Percentiles rank a stretch among this genome's conserved stretches.
phyloP scores from a whole-genome alignment of 1,140 invertebrate genomes.

The Globodera rostochiensis region DNA sequence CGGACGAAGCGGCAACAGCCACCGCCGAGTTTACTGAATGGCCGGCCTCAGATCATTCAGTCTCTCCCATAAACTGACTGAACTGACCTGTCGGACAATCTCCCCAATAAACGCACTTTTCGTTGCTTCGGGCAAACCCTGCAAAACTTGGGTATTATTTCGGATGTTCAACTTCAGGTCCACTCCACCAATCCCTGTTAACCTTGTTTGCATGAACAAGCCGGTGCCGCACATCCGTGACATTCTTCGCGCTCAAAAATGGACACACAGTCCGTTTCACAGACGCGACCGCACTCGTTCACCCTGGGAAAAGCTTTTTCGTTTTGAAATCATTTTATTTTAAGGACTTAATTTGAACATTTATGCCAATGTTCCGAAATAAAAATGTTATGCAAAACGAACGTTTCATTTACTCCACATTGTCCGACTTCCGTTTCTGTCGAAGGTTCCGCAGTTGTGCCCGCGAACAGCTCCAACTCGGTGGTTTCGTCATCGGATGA shows the following conservation, averaged over 20 bases:
- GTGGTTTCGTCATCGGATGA: neutral
- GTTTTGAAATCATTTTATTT: neutral
- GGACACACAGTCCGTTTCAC: slow-evolving; percentile 61
- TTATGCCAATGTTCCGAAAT: neutral
- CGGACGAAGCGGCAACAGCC: neutral
- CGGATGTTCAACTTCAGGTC: neutral
- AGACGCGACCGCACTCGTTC: slow-evolving; percentile 61
- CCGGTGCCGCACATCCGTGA: slow-evolving; percentile 49
- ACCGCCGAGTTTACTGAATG: neutral
- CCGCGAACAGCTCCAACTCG: neutral
- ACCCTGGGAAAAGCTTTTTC: slow-evolving; percentile 7
- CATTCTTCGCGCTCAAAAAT: slow-evolving; percentile 62
- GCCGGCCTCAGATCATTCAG: neutral
- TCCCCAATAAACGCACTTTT: slow-evolving; percentile 63
- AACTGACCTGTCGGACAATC: slow-evolving; percentile 58
- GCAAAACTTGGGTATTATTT: slow-evolving; percentile 35
- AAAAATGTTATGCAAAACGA: neutral
- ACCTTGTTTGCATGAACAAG: slow-evolving; percentile 55
- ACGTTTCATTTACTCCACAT: slow-evolving; percentile 59
- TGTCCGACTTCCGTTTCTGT: slow-evolving; percentile 17
- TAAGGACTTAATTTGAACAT: no score
- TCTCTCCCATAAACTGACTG: slow-evolving; percentile 5
- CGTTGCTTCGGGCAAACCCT: slow-evolving; percentile 54
- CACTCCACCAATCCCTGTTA: neutral
- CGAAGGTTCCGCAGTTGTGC: neutral